Conservation (phyloP, 2,888 invertebrate species). For the Lochmaea crataegi region DNA sequence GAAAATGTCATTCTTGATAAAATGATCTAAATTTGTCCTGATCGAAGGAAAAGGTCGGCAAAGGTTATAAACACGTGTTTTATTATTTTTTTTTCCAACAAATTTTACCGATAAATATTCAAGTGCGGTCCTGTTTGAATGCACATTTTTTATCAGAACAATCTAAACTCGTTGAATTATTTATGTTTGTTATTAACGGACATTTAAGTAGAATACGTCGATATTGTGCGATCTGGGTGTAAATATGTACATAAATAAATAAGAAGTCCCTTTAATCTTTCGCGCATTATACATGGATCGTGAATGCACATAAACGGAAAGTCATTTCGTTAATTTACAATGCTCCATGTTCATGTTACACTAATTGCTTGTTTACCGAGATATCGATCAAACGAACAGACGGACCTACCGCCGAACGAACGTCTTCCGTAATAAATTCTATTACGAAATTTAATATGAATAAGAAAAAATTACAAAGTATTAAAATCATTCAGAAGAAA, state of each 20-base stretch:
- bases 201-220: conserved; percentile 25
- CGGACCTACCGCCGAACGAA: conserved; percentile 20
- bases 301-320: conserved; percentile 36
- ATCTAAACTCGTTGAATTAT: conserved; percentile 38
- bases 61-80: no score
- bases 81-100: no score
- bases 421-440: conserved; percentile 24
- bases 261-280: conserved; percentile 36
- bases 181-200: conserved; percentile 28
- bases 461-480: no score
- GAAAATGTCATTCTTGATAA: no score
- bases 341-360: conserved; percentile 32
- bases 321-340: conserved; percentile 39
- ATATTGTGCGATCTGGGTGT: conserved; percentile 33
- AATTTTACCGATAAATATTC: no score
- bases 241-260: conserved; percentile 34
- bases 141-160: conserved; percentile 20
- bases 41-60: no score
- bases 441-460: neutral
- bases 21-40: no score
- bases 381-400: conserved; percentile 33
- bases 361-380: conserved; percentile 39
- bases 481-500: no score
- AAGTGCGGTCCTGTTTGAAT: conserved; percentile 5
- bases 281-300: conserved; percentile 29